Evolutionary conservation across 1,140 invertebrate genomes (phyloP).

Genomic region (Acyrthosiphon pisum): DNA sequence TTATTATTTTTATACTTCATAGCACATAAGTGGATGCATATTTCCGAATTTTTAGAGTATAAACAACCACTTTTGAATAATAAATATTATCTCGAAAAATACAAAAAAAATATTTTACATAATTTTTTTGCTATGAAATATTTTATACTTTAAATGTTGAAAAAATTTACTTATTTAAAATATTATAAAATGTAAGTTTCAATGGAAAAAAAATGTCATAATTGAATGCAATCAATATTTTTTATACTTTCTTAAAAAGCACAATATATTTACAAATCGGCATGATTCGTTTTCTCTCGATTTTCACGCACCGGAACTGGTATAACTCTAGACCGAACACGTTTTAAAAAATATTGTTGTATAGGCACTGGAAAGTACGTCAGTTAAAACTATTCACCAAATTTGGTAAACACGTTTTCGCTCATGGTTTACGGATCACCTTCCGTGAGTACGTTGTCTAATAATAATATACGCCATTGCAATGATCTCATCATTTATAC

Average conservation of each 20-base stretch:
- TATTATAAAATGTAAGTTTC: too few species aligned
- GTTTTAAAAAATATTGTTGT: neutral
- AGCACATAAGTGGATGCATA: too few species aligned
- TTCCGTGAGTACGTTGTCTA: neutral
- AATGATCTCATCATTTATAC: neutral
- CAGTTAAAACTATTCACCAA: slow-evolving; percentile 3
- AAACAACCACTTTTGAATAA: too few species aligned
- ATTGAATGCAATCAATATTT: neutral
- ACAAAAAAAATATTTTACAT: neutral
- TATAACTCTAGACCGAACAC: neutral
- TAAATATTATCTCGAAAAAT: too few species aligned
- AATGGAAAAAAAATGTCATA: neutral
- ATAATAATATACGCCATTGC: neutral
- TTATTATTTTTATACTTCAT: too few species aligned
- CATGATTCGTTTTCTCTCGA: neutral
- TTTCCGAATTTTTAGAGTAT: too few species aligned
- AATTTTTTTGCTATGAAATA: neutral
- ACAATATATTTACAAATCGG: neutral
- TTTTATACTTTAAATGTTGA: neutral
- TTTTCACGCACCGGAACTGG: neutral
- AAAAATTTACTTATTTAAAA: neutral
- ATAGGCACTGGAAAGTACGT: neutral
- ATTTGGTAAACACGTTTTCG: slow-evolving; percentile 35
- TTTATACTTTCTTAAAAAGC: neutral
- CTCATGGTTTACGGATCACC: neutral